These are phyloP conservation scores for Uropetala carovei DNA, from an alignment of 2,888 invertebrate genomes.

Conservation along the genomic window DNA sequence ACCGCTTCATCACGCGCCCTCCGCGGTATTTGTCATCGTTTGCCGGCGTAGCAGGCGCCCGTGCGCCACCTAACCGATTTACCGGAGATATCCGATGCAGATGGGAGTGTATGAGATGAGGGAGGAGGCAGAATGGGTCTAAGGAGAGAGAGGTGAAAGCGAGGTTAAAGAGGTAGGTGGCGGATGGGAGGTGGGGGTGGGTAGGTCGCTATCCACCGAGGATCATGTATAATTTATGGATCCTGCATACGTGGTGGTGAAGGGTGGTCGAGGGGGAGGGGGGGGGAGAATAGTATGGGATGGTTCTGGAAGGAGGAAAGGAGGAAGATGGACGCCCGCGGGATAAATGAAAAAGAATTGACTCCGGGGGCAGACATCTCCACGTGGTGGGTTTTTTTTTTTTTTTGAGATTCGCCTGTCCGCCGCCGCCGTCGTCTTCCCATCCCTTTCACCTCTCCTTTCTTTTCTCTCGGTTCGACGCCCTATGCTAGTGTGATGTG, in stretches of 20 bases:
- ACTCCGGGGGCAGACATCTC: constrained; percentile 27
- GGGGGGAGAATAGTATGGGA: no score
- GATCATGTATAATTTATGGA: constrained; percentile 64
- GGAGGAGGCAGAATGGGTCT: neutral
- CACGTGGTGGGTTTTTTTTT: constrained; percentile 21
- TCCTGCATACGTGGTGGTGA: constrained; percentile 40
- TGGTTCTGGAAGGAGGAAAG: neutral
- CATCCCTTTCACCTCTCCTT: no score
- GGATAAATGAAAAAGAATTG: constrained; percentile 25
- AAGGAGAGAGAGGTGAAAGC: constrained; percentile 16
- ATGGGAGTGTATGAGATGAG: neutral
- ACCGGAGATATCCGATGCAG: constrained; percentile 48
- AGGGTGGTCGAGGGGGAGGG: constrained; percentile 18
- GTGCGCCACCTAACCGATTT: constrained; percentile 27
- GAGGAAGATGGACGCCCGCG: constrained; percentile 24
- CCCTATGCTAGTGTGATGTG: neutral
- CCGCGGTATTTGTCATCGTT: constrained; percentile 38
- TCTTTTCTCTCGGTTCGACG: neutral
- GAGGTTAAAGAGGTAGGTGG: neutral
- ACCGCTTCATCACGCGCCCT: constrained; percentile 20
- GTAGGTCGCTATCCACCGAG: constrained; percentile 43
- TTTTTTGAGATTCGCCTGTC: neutral
- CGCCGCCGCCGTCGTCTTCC: neutral
- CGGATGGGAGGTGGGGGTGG: neutral
- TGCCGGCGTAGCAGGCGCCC: constrained; percentile 4